Evolutionary conservation across 1,140 invertebrate species (phyloP), one percentile per base, ranked within the genome.

Genomic region (Brachionus paranguensis): DNA sequence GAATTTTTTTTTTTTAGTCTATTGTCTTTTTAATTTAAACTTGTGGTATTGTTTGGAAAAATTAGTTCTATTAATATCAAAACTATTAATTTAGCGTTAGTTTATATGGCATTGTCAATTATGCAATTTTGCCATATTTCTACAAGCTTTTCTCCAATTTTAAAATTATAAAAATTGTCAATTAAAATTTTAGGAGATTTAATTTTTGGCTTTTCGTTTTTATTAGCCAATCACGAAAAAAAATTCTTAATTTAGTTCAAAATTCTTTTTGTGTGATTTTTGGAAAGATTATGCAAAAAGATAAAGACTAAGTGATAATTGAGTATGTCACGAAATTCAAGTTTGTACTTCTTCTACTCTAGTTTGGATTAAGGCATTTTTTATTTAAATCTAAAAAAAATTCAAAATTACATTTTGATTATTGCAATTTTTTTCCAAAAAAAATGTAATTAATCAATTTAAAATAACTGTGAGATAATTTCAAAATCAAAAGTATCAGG

Each of bases 101-200:
- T 7, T 20, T 76, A 50, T 50, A 50, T 76, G 72, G 72, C 45
- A 76, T 76, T 76, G 72, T 76, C 72, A 76, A 76, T 76, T 76
- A 76, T 50, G 45, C 72, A 76, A 76, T 27, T 76, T 50, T 50
- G n/a, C 53, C 53, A 60, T 60, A 50, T 76, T 76, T 50, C 47
- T 50, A 74, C 17, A 43, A 74, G 41, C 33, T 47, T 27, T 76
- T 50, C 27, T 50, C 24, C 8, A 50, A 27, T 76, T 50, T 76
- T 50, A 4, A 50, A 50, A 50, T 76, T 17, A 50, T 20, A 50
- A 72, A 41, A 72, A 72, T 72, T 72, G 68, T 72, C 68, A 72
- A 72, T 72, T 72, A 72, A 72, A 60, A 7, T 60, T 60, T 60
- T 60, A 8, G n/a, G 20, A 20, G 20, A 10, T 3, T 60, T 20